Base-by-base conservation (phyloP, 2,797 vertebrate species). In the Onychomys arenicola region DNA sequence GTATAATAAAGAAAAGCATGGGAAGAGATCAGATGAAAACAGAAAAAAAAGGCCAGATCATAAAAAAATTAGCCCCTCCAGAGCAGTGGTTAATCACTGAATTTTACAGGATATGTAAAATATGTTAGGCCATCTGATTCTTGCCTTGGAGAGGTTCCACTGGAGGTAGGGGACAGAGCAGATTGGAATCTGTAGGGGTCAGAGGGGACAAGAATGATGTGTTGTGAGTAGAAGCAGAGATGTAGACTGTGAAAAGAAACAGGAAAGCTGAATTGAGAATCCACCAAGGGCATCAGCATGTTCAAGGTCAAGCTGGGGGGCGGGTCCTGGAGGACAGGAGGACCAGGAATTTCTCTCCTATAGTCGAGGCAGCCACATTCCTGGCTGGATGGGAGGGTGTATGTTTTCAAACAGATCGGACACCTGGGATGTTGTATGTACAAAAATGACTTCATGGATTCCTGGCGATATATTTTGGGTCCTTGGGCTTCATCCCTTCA, bases 401-500 rank as follows among this genome's bases (percentile, higher is more conserved):
- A 4, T 37, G 40, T 46, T 63, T 71, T 46, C 57, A 43, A 82
- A 92, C 13, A 76, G 69, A 93, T 73, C 14, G 16, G 89, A 75
- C 78, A 95, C 93, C 88, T 75, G 84, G 93, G 94, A 37, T 67
- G 14, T 55, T 49, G 27, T 40, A 34, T 32, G 29, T 37, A 5
- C 65, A 78, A 73, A 76, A 23, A 43, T 71, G 94, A 93, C 83
- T 40, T 97, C 55, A 80, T 78, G 93, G 69, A 86, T 52, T 94
- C 52, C 71, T 95, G 61, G 83, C 73, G 97, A 32, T 9, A 21
- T 10, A 46, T 80, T 88, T 91, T 82, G 37, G 89, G 71, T 76
- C 55, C 69, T 83, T n/a, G 75, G 84, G 43, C 88, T 89, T 96
- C 81, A 89, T 84, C 19, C 6, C 95, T 97, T 93, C 52, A 12